phyloP scores from a whole-genome alignment of 2,888 invertebrate species.

The Eristalis tenax region DNA sequence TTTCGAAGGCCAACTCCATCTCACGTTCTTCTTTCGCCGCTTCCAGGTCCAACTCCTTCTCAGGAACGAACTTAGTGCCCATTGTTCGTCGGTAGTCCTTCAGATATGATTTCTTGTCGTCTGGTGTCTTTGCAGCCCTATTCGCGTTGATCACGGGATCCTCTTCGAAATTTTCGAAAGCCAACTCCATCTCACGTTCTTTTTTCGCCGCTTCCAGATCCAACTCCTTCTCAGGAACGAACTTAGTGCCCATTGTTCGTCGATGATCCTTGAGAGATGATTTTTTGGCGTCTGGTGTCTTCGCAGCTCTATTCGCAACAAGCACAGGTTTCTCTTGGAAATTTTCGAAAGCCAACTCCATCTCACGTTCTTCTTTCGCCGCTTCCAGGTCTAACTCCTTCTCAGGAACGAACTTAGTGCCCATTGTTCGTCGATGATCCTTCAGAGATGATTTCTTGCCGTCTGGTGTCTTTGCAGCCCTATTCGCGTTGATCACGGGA shows the following conservation, averaged over 20 bases:
- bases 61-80: conserved; percentile 1
- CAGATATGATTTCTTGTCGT: not conserved
- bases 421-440: too few species aligned
- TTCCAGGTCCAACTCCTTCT: conserved; percentile 24
- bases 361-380: too few species aligned
- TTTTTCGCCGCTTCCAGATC: conserved; percentile 23
- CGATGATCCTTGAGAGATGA: not conserved
- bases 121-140: conserved; percentile 28
- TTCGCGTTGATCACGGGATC: not conserved
- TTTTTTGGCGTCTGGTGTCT: conserved; percentile 43
- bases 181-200: conserved; percentile 4
- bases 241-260: conserved; percentile 31
- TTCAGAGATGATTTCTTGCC: too few species aligned
- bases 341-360: too few species aligned
- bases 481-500: too few species aligned
- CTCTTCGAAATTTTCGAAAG: too few species aligned
- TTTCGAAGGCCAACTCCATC: not conserved
- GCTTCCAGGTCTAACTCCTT: too few species aligned
- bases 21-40: conserved; percentile 1
- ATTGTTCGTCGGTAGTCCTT: conserved; percentile 39
- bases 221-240: not conserved
- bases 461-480: too few species aligned
- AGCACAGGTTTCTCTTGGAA: too few species aligned
- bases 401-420: too few species aligned
- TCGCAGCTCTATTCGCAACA: not conserved